Base-by-base conservation (phyloP, 2,888 invertebrate genomes). In the Pollenia angustigena region DNA sequence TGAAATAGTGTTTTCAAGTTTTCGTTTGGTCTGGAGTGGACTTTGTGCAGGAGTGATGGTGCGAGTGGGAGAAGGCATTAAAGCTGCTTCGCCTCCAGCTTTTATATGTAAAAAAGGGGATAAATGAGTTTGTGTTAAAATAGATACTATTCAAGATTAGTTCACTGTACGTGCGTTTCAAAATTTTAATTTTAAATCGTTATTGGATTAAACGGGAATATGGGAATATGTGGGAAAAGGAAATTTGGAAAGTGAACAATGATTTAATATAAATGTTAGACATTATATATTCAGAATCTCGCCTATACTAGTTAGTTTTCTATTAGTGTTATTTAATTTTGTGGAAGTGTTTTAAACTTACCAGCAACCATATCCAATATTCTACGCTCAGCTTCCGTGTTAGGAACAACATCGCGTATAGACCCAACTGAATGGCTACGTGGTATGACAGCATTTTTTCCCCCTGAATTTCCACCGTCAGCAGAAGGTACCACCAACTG, bases 1-100 rank as follows among this genome's bases (percentile, higher is more conserved):
- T 60, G 97, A 96, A 89, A 96, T 95, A n/a, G 96, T 96, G 42
- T 95, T 95, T 92, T 97, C 96, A 75, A 97, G 93, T 92, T 97
- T 97, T 75, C 97, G 94, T 92, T 97, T 97, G 74, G 96, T 95
- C 83, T 96, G 96, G 62, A 94, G 92, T 52, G 93, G 93, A 82
- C 92, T 93, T 87, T 93, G 92, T 74, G 92, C 91, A 72, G 94
- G 93, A 18, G 93, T 93, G 16, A 95, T 94, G 48, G 95, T 95
- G 89, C 95, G 94, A 40, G 94, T 95, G 60, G 95, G 95, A 2
- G 94, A 95, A 93, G 89, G 95, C 95, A 92, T 95, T 93, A 92
- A 94, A 92, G 89, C 95, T 93, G 93, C 93, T 90, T 94, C 94
- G 71, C 94, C 94, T 12, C 94, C 93, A 88, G 93, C 93, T 93